Evolutionary conservation across 2,797 vertebrate species (phyloP), one percentile per base, ranked within the genome.

Genomic region (Melopsittacus undulatus): DNA sequence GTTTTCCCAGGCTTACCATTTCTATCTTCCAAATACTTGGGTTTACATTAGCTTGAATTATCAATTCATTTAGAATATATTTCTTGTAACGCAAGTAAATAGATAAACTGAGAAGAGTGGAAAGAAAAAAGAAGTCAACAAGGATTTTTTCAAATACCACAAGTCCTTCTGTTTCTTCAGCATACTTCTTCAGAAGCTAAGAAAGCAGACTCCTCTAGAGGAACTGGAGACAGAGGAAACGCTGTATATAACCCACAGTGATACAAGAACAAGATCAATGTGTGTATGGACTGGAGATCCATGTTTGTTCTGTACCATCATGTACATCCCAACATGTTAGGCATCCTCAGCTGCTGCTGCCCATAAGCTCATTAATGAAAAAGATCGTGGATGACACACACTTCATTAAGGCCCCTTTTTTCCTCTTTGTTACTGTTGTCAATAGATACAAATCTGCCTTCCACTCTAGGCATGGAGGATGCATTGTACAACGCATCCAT

Each of bases 71-170:
- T 67, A 26, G 10, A 69, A 7, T 26, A n/a, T 24, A 62, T 68
- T 89, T 74, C 38, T 57, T 72, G 46, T 66, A 80, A n/a, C 1
- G 1, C 36, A 13, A 14, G 5, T 26, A 57, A 57, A 79, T 12
- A 3, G 16, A 38, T 42, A 69, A 92, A 92, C 3, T 7, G 32
- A 70, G 8, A 36, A 77, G 5, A 69, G 10, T 8, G 54, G 43
- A 68, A 83, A 23, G 21, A 42, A 75, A 74, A 78, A 52, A 13
- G 9, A 30, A 38, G 4, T 45, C 43, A 66, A 43, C 4, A 16
- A 32, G 9, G 72, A 40, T 1, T 5, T 79, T 22, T 43, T 10
- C 0, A 2, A 56, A 64, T 32, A 73, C 0, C 11, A 5, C 2
- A 36, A 74, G 15, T 54, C 6, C 20, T 34, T 19, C 32, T 45